Base-by-base conservation (phyloP, 2,888 invertebrate genomes). In the Meiosimyza decipiens region DNA sequence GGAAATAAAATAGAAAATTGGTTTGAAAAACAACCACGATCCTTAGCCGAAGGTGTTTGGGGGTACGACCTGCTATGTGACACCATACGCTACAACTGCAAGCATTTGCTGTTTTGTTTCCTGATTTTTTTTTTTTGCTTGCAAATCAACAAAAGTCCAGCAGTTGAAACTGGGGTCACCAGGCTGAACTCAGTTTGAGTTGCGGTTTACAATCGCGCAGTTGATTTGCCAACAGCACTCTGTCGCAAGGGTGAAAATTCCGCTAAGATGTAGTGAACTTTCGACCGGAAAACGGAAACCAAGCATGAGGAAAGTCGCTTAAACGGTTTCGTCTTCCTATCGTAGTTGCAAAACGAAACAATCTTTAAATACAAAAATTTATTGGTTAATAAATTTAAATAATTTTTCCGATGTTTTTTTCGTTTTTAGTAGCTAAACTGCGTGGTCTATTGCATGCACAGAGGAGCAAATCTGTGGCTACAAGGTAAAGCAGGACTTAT, bases 361-460 rank as follows among this genome's bases (percentile, higher is more conserved):
- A 80, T 80, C 80, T 80, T 83, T 82, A 84, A 84, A 83, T 80
- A 80, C 79, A 80, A 77, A 76, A 84, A 84, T 84, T 84, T 83
- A 84, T 83, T 79, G 81, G 79, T 81, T 82, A 82, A 84, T 83
- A 79, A 80, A 80, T 80, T 82, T 81, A 81, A 82, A 80, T 82
- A 82, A 80, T 82, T 81, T 77, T 75, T 71, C 67, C 73, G 75
- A 63, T 76, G 74, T 65, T 59, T 65, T 59, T 47, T 72, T 75
- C 74, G 71, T 73, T 54, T 54, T 54, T 18, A 11, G 18, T 18
- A 54, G 18, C 11, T 3, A 54, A 7, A 9, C 54, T 54, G 54
- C 9, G 28, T 28, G 28, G 28, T 28, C 28, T 28, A 28, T 28
- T 28, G 28, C 3, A 28, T 28, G 54, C n/a, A 54, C 16, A n/a